Percentiles rank a stretch among this genome's conserved stretches.
phyloP scores from a whole-genome alignment of 2,888 invertebrate genomes.

The Cephus nigrinus region DNA sequence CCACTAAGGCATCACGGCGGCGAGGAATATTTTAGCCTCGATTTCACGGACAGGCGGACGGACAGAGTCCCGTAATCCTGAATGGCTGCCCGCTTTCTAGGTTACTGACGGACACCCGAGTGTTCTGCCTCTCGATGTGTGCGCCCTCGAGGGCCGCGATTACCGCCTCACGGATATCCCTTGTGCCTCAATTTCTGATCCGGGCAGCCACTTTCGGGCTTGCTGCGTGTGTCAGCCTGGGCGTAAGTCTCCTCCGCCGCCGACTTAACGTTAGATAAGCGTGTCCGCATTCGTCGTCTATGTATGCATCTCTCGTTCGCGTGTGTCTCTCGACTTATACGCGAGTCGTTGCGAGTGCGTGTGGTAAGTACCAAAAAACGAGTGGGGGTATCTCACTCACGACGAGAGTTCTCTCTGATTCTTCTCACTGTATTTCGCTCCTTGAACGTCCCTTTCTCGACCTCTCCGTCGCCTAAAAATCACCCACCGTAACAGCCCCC shows the following conservation, averaged over 20 bases:
- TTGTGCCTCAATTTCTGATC: background rate
- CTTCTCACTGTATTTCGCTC: constrained; percentile 5
- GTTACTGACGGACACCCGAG: constrained; percentile 56
- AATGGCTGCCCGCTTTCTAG: constrained; percentile 62
- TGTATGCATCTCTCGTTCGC: constrained; percentile 5
- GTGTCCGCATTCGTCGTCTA: constrained; percentile 6
- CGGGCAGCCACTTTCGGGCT: background rate
- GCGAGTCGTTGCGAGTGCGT: constrained; percentile 5
- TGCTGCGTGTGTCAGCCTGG: constrained; percentile 5
- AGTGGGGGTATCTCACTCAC: constrained; percentile 3
- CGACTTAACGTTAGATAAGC: constrained; percentile 10
- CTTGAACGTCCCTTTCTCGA: background rate
- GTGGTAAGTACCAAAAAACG: constrained; percentile 13
- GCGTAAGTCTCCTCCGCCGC: background rate
- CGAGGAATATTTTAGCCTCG: constrained; percentile 27
- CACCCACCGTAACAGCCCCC: constrained; percentile 1
- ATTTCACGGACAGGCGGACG: constrained; percentile 32
- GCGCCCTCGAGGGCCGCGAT: constrained; percentile 36
- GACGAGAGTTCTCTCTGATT: background rate
- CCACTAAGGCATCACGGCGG: constrained; percentile 19
- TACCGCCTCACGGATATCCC: constrained; percentile 35
- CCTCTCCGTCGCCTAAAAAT: background rate
- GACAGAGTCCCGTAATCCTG: constrained; percentile 50
- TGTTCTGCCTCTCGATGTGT: constrained; percentile 32
- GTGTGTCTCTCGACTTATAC: background rate